Conservation (phyloP, 2,113 vertebrate genomes). For the Lathamus discolor region DNA sequence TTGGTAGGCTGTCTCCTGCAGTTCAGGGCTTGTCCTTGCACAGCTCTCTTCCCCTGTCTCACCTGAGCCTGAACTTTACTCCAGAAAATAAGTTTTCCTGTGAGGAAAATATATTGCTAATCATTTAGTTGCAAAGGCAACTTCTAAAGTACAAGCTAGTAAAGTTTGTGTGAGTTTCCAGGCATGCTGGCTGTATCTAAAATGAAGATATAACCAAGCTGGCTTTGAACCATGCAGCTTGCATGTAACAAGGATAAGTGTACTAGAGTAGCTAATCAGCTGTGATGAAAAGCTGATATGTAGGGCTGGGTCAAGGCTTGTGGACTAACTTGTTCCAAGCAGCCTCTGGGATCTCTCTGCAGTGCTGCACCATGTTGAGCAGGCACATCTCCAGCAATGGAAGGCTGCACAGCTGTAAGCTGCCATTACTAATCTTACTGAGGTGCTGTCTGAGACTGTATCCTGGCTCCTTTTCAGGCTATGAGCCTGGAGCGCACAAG, state of each 20-base stretch:
- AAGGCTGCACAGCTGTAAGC: neutral
- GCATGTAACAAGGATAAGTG: neutral
- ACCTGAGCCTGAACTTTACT: neutral
- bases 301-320: neutral
- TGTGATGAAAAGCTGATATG: neutral
- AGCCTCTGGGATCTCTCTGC: neutral
- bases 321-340: neutral
- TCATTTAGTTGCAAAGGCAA: neutral
- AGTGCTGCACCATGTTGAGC: neutral
- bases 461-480: neutral
- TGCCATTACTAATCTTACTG: neutral
- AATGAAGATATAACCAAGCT: neutral
- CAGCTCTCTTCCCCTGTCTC: neutral
- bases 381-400: neutral
- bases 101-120: neutral
- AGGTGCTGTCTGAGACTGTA: neutral
- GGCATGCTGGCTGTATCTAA: neutral
- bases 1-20: neutral
- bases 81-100: neutral
- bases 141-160: neutral
- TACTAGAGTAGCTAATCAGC: conserved; percentile 5
- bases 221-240: neutral
- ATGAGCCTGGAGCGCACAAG: neutral
- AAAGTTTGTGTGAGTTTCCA: neutral
- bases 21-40: neutral